phyloP scores from a whole-genome alignment of 2,888 invertebrate genomes.

The Amphimallon solstitiale region DNA sequence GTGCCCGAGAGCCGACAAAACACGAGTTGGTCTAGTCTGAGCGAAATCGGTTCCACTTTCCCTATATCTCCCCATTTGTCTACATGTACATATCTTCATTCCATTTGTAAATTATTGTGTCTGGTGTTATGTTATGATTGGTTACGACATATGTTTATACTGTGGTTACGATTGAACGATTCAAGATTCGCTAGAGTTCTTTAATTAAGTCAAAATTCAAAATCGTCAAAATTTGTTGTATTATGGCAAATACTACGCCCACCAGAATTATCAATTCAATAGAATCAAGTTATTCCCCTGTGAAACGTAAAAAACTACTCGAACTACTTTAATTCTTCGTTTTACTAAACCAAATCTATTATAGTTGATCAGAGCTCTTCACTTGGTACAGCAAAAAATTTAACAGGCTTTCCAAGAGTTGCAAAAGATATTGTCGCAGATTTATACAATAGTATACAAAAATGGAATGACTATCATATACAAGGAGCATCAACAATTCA shows the following conservation, averaged over 20 bases:
- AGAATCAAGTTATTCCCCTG: slow-evolving; percentile 11
- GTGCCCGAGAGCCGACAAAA: too few species aligned
- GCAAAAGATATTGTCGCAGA: slow-evolving; percentile 69
- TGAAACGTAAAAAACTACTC: slow-evolving; percentile 12
- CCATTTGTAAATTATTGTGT: too few species aligned
- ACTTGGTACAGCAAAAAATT: slow-evolving; percentile 60
- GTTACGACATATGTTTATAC: too few species aligned
- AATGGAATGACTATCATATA: slow-evolving; percentile 66
- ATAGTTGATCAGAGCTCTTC: too few species aligned
- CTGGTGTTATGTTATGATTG: too few species aligned
- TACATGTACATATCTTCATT: too few species aligned
- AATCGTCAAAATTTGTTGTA: slow-evolving; percentile 24
- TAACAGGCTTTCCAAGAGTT: slow-evolving; percentile 68
- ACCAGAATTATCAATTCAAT: slow-evolving; percentile 8
- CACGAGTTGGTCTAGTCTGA: too few species aligned
- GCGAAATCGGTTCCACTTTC: too few species aligned
- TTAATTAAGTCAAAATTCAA: neutral
- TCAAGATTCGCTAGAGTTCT: too few species aligned
- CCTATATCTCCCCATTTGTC: too few species aligned
- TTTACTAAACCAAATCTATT: too few species aligned
- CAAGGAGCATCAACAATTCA: slow-evolving; percentile 62
- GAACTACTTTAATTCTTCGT: neutral
- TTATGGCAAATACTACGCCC: slow-evolving; percentile 33
- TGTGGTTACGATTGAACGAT: too few species aligned
- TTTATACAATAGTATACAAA: slow-evolving; percentile 65